phyloP scores from a whole-genome alignment of 2,113 vertebrate genomes.

The Dipodomys spectabilis region DNA sequence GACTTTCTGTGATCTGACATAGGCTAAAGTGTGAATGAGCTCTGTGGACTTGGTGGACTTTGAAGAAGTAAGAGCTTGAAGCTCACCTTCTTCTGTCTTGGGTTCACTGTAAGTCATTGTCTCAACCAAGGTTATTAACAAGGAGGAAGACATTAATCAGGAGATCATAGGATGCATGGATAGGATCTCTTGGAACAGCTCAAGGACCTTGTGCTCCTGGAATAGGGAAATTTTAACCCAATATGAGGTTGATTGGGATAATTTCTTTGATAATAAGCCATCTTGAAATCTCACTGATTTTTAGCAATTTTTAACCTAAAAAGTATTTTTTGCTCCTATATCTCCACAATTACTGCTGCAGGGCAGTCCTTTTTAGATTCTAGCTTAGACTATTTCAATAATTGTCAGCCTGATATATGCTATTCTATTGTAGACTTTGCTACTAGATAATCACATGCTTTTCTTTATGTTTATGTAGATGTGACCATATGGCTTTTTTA shows the following conservation, averaged over 20 bases:
- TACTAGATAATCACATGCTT: not conserved
- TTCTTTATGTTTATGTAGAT: not conserved
- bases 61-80: not conserved
- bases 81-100: not conserved
- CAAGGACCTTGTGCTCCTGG: not conserved
- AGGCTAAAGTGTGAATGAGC: not conserved
- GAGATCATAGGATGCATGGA: not conserved
- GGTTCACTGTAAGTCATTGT: not conserved
- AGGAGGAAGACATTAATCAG: not conserved
- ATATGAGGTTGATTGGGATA: not conserved
- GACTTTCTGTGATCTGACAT: not conserved
- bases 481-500: not conserved
- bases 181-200: not conserved
- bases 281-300: not conserved
- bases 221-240: conserved; percentile 3
- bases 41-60: not conserved
- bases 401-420: not conserved
- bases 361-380: not conserved
- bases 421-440: not conserved
- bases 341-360: not conserved
- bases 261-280: not conserved
- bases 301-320: not conserved
- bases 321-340: not conserved
- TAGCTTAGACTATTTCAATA: not conserved
- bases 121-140: not conserved